Conservation (phyloP, 2,888 invertebrate genomes). For the Macrosiphum euphorbiae region DNA sequence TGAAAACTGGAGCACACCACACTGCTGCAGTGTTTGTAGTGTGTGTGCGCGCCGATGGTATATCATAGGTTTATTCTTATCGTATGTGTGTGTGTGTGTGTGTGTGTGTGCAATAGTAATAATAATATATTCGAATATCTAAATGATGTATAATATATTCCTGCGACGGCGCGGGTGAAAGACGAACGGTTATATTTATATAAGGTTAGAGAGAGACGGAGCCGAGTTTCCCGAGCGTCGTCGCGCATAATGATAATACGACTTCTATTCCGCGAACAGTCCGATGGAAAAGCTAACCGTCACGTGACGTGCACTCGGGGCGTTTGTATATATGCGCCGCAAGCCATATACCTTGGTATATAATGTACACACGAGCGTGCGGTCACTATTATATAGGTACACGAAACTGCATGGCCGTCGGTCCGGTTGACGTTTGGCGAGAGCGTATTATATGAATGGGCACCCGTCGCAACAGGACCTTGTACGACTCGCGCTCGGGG, state of each 20-base stretch:
- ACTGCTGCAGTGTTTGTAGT: background rate
- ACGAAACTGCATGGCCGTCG: background rate
- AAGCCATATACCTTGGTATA: background rate
- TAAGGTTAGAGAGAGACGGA: background rate
- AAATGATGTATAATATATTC: background rate
- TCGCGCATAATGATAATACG: conserved; percentile 27
- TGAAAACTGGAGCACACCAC: background rate
- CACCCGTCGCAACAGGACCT: conserved; percentile 31
- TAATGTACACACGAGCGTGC: background rate
- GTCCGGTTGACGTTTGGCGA: conserved; percentile 40
- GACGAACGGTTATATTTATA: background rate
- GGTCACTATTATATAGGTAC: background rate
- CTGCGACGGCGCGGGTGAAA: background rate
- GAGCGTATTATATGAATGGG: background rate
- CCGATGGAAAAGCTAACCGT: conserved; percentile 19
- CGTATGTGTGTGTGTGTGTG: background rate
- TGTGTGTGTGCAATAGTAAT: background rate
- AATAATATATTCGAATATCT: background rate
- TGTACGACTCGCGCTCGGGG: background rate
- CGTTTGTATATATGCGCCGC: background rate
- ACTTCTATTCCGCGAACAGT: conserved; percentile 32
- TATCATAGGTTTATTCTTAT: background rate
- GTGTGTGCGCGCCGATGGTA: background rate
- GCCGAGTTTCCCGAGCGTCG: conserved; percentile 30
- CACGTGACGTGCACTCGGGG: background rate